phyloP scores from a whole-genome alignment of 2,797 vertebrate species.

The Oreortyx pictus region DNA sequence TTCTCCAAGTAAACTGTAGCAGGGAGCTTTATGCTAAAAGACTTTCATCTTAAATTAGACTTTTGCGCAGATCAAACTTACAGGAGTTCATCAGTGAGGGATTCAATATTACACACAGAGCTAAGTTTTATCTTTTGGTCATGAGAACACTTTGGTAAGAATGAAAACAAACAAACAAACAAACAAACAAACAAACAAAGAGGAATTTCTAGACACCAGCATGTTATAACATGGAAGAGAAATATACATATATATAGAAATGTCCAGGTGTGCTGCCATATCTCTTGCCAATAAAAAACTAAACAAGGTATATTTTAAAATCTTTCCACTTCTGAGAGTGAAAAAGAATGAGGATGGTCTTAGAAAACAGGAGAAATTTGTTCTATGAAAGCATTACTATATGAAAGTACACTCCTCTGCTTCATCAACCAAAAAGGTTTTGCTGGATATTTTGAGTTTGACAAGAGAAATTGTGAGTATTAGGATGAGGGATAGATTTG shows the following conservation, averaged over 20 bases:
- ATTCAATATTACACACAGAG: background rate
- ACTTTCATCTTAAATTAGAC: background rate
- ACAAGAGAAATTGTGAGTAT: slow-evolving; percentile 18
- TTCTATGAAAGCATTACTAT: background rate
- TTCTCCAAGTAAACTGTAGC: background rate
- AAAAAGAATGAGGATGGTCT: background rate
- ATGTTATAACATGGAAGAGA: background rate
- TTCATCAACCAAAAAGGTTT: background rate
- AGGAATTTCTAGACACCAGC: background rate
- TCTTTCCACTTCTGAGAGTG: background rate
- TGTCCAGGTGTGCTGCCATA: background rate
- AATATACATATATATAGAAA: background rate
- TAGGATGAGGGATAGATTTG: slow-evolving; percentile 20
- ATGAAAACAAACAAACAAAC: background rate
- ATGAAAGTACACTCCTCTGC: background rate
- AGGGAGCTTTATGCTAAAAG: background rate
- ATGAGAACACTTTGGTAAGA: background rate
- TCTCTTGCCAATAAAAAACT: background rate
- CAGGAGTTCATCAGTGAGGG: background rate
- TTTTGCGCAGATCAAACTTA: background rate
- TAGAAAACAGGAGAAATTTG: background rate
- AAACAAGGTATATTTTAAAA: background rate
- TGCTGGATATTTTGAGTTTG: slow-evolving; percentile 27
- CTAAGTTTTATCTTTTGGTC: background rate
- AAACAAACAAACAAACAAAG: background rate